phyloP scores from a whole-genome alignment of 2,797 vertebrate species.

The Chaetophractus vellerosus region DNA sequence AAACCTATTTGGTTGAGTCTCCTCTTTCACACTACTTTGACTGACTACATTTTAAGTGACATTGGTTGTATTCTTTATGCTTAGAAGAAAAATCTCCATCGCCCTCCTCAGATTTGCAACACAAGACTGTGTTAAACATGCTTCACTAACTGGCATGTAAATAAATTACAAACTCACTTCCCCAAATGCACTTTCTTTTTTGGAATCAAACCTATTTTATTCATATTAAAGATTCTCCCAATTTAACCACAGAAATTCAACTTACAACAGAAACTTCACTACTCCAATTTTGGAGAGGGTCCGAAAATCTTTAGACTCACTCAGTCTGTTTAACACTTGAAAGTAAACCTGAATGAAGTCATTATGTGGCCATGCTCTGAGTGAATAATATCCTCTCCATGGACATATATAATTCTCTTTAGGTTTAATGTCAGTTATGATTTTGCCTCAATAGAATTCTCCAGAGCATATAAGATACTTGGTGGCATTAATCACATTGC shows the following conservation, averaged over 20 bases:
- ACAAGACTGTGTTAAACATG: background rate
- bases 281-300: conserved; percentile 18
- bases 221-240: conserved; percentile 60
- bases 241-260: conserved; percentile 66
- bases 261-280: conserved; percentile 58
- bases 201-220: conserved; percentile 75
- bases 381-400: conserved; percentile 15
- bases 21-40: background rate
- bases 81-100: conserved; percentile 33
- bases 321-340: conserved; percentile 73
- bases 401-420: background rate
- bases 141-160: conserved; percentile 45
- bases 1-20: background rate
- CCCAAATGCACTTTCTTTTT: conserved; percentile 82
- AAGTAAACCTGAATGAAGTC: conserved; percentile 57
- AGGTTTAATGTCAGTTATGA: conserved; percentile 65
- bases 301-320: conserved; percentile 60
- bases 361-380: background rate
- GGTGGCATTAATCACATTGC: conserved; percentile 74
- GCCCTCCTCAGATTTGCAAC: background rate
- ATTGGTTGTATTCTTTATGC: background rate
- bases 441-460: conserved; percentile 59
- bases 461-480: conserved; percentile 63
- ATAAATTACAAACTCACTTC: conserved; percentile 79
- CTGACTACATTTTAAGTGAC: background rate